These are phyloP conservation scores for Clepsis dumicolana DNA, from an alignment of 2,888 invertebrate genomes.

Conservation along the genomic window DNA sequence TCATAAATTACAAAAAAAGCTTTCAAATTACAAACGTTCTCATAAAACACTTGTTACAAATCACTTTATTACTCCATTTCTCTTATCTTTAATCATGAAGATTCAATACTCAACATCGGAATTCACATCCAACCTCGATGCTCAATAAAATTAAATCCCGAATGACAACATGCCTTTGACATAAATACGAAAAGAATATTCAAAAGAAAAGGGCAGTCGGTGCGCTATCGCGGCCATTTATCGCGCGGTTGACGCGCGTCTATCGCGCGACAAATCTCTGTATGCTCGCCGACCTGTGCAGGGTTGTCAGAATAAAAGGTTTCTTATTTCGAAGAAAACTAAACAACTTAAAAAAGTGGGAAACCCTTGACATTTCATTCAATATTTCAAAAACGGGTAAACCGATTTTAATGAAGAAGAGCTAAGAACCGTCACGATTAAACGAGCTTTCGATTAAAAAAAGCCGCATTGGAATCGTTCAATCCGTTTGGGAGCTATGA, in stretches of 20 bases:
- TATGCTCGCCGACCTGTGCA: constrained; percentile 49
- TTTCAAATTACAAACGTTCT: neutral
- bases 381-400: neutral
- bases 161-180: constrained; percentile 43
- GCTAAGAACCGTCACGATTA: no score
- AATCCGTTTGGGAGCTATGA: no score
- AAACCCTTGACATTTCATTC: no score
- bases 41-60: neutral
- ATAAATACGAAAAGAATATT: constrained; percentile 51
- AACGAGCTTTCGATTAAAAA: no score
- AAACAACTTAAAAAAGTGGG: no score
- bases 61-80: neutral
- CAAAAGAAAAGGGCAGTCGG: constrained; percentile 50
- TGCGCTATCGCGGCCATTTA: constrained; percentile 71
- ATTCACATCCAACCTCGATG: neutral
- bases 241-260: constrained; percentile 57
- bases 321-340: no score
- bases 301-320: neutral
- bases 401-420: no score
- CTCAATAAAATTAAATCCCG: constrained; percentile 40
- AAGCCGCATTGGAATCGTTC: no score
- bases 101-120: constrained; percentile 9
- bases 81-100: constrained; percentile 1
- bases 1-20: neutral
- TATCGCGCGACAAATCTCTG: constrained; percentile 70